phyloP scores from a whole-genome alignment of 1,140 invertebrate species.

The Zaprionus kolodkinae region DNA sequence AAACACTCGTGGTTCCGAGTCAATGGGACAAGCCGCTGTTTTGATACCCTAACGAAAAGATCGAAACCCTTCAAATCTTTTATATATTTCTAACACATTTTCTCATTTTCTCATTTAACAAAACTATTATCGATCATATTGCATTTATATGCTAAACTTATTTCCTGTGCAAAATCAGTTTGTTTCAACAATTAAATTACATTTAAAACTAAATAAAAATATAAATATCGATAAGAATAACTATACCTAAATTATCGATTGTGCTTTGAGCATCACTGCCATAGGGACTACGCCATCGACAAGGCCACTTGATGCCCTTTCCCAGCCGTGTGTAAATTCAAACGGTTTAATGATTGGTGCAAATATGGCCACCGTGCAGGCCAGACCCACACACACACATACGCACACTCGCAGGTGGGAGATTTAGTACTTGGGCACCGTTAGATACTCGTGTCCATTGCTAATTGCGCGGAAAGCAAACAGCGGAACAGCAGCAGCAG shows the following conservation, averaged over 20 bases:
- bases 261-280: no score
- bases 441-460: slow-evolving; percentile 59
- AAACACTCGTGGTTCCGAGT: neutral
- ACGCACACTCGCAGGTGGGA: slow-evolving; percentile 31
- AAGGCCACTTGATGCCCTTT: slow-evolving; percentile 13
- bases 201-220: no score
- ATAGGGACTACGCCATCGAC: neutral
- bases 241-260: no score
- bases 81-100: no score
- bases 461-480: slow-evolving; percentile 76
- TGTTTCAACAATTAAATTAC: no score
- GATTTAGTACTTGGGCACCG: slow-evolving; percentile 55
- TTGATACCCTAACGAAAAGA: neutral
- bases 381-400: slow-evolving; percentile 47
- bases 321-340: slow-evolving; percentile 44
- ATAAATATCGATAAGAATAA: no score
- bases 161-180: no score
- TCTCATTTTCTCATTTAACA: no score
- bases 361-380: slow-evolving; percentile 63
- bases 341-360: slow-evolving; percentile 64
- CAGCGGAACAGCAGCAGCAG: slow-evolving; percentile 22
- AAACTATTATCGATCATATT: no score
- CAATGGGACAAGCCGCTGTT: slow-evolving; percentile 19
- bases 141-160: no score
- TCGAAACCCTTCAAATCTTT: no score